phyloP scores from a whole-genome alignment of 2,888 invertebrate genomes.

The Serrognathus titanus region DNA sequence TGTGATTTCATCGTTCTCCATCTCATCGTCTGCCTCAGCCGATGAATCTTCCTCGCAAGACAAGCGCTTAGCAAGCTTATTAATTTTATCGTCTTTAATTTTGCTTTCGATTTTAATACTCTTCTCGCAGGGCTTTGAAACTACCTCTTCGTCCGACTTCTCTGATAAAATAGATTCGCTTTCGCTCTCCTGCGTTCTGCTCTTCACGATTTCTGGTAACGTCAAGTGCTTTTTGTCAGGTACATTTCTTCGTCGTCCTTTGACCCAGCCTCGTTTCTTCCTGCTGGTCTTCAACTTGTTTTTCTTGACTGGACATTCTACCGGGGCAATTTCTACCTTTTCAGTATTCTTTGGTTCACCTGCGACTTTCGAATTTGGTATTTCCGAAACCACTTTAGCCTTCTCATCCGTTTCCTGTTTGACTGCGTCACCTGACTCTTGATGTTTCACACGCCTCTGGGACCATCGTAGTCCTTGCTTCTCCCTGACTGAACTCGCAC shows the following conservation, averaged over 20 bases:
- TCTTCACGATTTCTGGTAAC: slow-evolving; percentile 43
- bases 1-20: slow-evolving; percentile 59
- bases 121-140: not conserved
- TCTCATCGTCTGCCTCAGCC: slow-evolving; percentile 65
- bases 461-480: slow-evolving; percentile 46
- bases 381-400: slow-evolving; percentile 1
- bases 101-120: slow-evolving; percentile 22
- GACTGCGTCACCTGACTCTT: not conserved
- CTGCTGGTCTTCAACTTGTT: slow-evolving; percentile 20
- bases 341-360: not conserved
- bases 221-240: slow-evolving; percentile 40
- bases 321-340: not conserved
- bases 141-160: slow-evolving; percentile 42
- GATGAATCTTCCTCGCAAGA: slow-evolving; percentile 61
- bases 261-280: slow-evolving; percentile 51
- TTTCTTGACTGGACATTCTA: slow-evolving; percentile 23
- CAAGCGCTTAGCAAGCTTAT: slow-evolving; percentile 42
- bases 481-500: slow-evolving; percentile 29
- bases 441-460: slow-evolving; percentile 40
- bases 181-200: slow-evolving; percentile 28
- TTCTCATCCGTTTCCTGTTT: slow-evolving; percentile 3
- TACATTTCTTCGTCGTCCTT: slow-evolving; percentile 26
- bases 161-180: slow-evolving; percentile 41
- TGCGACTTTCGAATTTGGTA: not conserved
- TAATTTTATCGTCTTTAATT: slow-evolving; percentile 33